These are phyloP conservation scores for Cebus imitator DNA, from an alignment of 2,113 vertebrate genomes.

Conservation along the genomic window DNA sequence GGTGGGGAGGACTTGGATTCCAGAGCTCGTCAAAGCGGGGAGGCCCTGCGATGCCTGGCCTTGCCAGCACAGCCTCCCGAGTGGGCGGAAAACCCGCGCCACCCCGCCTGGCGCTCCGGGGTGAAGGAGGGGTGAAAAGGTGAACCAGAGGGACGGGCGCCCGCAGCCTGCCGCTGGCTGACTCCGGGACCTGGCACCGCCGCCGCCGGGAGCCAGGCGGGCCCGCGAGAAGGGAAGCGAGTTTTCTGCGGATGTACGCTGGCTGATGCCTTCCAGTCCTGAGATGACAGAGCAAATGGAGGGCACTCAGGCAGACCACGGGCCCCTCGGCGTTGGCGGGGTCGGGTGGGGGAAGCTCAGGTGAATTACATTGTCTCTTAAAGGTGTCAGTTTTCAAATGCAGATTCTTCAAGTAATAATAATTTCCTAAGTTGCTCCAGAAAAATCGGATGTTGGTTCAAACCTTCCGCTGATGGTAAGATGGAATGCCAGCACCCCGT, in stretches of 20 bases:
- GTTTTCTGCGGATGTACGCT: neutral
- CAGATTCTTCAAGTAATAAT: neutral
- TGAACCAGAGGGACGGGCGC: slow-evolving; percentile 1
- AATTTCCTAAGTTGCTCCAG: neutral
- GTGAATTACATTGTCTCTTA: neutral
- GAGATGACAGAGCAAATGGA: neutral
- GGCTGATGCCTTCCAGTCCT: neutral
- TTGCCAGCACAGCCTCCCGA: neutral
- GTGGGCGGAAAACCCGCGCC: slow-evolving; percentile 49
- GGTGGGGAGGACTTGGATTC: neutral
- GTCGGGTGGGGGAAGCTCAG: neutral
- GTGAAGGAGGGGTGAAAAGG: slow-evolving; percentile 62
- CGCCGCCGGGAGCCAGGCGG: neutral
- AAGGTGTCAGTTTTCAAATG: neutral
- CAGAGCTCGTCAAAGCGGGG: neutral
- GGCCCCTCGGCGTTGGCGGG: neutral
- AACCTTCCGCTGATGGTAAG: neutral
- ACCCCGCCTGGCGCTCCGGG: neutral
- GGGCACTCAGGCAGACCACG: neutral
- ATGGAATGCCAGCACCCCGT: neutral
- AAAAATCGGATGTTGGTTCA: neutral
- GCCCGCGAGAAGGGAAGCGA: neutral
- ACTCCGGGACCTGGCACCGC: slow-evolving; percentile 10
- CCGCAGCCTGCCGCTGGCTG: neutral
- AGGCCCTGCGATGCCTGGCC: slow-evolving; percentile 43